Evolutionary conservation across 53 echinoderm and acorn worm species (phyloP), one percentile per base, ranked within the genome.

Genomic region (Zoroaster sp.): DNA sequence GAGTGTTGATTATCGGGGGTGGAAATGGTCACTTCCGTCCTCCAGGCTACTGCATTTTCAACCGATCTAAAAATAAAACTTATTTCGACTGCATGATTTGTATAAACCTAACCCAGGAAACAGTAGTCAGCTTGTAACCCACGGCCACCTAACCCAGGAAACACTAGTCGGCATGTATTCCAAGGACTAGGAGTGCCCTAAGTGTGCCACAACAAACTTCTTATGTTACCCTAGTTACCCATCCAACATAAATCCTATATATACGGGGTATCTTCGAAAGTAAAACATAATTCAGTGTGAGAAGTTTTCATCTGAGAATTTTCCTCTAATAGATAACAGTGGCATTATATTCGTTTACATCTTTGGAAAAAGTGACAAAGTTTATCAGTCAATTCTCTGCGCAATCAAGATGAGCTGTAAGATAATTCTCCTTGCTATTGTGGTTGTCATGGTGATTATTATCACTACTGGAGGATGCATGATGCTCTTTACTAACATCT

Each of bases 21-120:
- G n/a, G n/a, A n/a, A n/a, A n/a, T n/a, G n/a, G n/a, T n/a, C n/a
- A n/a, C n/a, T n/a, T n/a, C n/a, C n/a, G n/a, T n/a, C n/a, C n/a
- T n/a, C n/a, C n/a, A n/a, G n/a, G n/a, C n/a, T n/a, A n/a, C 12
- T 44, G 45, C 12, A 9, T 44, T 44, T 44, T 44, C 0, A 0
- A 12, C 12, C 12, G 7, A 6, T 23, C 0, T 55, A 59, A 59
- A 4, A 37, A n/a, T 0, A 18, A 39, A 9, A 35, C 37, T 17
- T 41, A 40, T 39, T 39, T 3, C 40, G 17, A 38, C 8, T 25
- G 63, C 63, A 59, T 59, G 63, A 59, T 25, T 59, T 73, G 76
- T 49, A 76, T 2, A 76, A 76, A 76, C 52, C 76, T 32, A 47
- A 52, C 52, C 51, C 76, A 76, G 76, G 76, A 76, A 52, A 34